Evolutionary conservation across 1,140 invertebrate genomes (phyloP), one percentile per base, ranked within the genome.

Genomic region (Formica selysi): DNA sequence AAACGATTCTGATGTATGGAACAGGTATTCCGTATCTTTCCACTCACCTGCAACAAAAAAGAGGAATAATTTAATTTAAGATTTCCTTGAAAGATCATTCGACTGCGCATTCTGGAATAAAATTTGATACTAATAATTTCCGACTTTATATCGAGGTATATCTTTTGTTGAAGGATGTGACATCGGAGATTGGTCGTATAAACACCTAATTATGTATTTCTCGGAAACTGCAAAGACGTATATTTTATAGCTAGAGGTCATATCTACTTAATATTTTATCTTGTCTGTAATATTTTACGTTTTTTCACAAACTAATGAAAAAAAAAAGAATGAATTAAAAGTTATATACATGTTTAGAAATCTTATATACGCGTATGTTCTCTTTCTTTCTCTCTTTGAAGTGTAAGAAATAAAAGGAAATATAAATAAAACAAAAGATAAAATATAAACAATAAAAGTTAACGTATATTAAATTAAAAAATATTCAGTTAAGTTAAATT

Each of bases 31-130:
- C 41, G 48, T 32, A 44, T 71, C 41, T 26, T 44, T 71, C 71
- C 36, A 88, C 89, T 87, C 83, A 90, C 87, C 87, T 91, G 87
- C 1, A 90, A 91, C 84, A 90, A 4, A 90, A 80, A 81, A 41
- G 29, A 51, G n/a, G 19, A 85, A 65, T 65, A 65, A 78, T 51
- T 4, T 85, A 76, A 73, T 73, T 64, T 5, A 44, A 19, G n/a
- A 65, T 44, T 65, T 62, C 32, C 44, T 59, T 48, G 13, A 70
- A 70, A 16, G 67, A 11, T 22, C 16, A 16, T 29, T 8, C 44
- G 22, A 29, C 5, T n/a, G 19, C 11, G 51, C 11, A 54, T 73
- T 32, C 13, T 26, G 26, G 13, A 32, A 71, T 44, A 73, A 61
- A 57, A 51, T 2, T 73, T 13, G 19, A 36, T 41, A 65, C 76